Base-by-base conservation (phyloP, 2,113 vertebrate genomes). In the Cnemophilus loriae region DNA sequence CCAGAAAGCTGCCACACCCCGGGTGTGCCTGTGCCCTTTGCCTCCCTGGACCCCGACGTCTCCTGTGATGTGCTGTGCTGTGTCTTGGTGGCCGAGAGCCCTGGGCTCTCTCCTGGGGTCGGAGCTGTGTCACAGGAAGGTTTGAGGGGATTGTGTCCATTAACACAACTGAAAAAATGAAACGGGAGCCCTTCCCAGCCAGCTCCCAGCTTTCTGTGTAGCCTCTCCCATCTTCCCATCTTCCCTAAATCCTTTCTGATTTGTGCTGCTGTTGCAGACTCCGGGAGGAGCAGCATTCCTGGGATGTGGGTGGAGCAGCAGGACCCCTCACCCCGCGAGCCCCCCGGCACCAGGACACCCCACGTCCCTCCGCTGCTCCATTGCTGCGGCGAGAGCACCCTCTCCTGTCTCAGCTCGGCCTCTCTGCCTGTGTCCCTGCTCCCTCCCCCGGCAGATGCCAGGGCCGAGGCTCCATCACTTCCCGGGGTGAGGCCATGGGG, bases 321-420 rank as follows among this genome's bases (percentile, higher is more conserved):
- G 78, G 41, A 69, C 27, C 59, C n/a, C 13, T 39, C 17, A 1
- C 37, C 50, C 32, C 8, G 6, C 24, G 2, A 46, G 18, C 39
- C 22, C 65, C 61, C 70, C 13, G 0, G 42, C 20, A 0, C 63
- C 49, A 44, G 83, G 37, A 71, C 71, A 19, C 19, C 39, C 55
- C 18, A 0, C 6, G 37, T 26, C 35, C 55, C 74, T 79, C 8
- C 16, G 0, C 1, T 0, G 3, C 55, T 74, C 55, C 69, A 67
- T 82, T 11, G 78, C 92, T 26, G 90, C 44, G 4, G 76, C 67
- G 6, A 87, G 65, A 97, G 95, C 96, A 95, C 96, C 96, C 94
- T 93, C 96, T 97, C 95, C 96, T 95, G 95, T 93, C 95, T 84
- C 92, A 35, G 84, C 57, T 26, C 59, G 68, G 77, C 77, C 63